Percentiles rank a stretch among this genome's conserved stretches.
These are phyloP conservation scores for Sminthurides aquaticus DNA, from an alignment of 2,888 invertebrate species.

Conservation along the genomic window DNA sequence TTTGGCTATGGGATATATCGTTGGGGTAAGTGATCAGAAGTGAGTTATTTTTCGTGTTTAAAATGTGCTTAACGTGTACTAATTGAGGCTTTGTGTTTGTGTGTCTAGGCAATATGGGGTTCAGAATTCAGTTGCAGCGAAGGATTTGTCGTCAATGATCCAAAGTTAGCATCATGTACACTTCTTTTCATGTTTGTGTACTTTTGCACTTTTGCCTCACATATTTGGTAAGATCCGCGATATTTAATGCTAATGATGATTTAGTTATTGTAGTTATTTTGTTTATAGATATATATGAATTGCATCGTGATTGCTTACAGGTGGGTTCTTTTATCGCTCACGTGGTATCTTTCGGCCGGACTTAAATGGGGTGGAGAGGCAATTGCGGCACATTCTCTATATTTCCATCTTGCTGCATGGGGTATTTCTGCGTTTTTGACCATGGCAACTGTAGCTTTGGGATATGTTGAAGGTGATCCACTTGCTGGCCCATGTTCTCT, in stretches of 20 bases:
- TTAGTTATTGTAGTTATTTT: neutral
- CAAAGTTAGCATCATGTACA: conserved; percentile 59
- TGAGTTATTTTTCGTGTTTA: neutral
- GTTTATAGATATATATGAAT: neutral
- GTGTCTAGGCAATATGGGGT: conserved; percentile 42
- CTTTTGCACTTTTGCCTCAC: conserved; percentile 62
- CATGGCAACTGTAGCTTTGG: conserved; percentile 88
- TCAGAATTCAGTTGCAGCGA: conserved; percentile 42
- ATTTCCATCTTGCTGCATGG: conserved; percentile 97
- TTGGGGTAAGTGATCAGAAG: conserved; percentile 51
- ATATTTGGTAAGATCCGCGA: conserved; percentile 43
- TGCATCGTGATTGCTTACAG: too few relatives aligned
- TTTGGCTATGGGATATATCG: conserved; percentile 80
- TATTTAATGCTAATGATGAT: conserved; percentile 4
- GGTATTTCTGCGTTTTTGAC: conserved; percentile 92
- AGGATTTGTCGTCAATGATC: conserved; percentile 39
- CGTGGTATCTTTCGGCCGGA: conserved; percentile 94
- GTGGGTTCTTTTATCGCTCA: conserved; percentile 94
- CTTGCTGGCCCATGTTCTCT: conserved; percentile 35
- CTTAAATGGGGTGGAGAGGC: conserved; percentile 98
- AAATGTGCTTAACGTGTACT: neutral
- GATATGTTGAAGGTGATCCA: conserved; percentile 76
- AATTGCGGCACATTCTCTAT: conserved; percentile 92
- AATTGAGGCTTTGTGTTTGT: too few relatives aligned
- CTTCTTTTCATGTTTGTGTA: conserved; percentile 92